Conservation (phyloP, 2,888 invertebrate species). For the Melanostoma scalare region DNA sequence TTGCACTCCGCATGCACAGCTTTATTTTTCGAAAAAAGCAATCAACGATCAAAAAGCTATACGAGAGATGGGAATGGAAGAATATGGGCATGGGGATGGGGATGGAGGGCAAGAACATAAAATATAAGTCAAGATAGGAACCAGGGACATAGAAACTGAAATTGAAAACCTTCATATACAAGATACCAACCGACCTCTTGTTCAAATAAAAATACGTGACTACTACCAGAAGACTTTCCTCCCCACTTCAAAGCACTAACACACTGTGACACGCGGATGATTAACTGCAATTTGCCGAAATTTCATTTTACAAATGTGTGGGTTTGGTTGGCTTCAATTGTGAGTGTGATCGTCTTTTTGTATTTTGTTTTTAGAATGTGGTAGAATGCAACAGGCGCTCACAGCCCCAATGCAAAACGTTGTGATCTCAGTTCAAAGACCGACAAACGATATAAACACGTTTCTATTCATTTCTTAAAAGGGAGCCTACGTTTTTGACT, state of each 20-base stretch:
- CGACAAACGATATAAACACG: constrained; percentile 59
- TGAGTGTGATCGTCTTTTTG: background rate
- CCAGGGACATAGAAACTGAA: constrained; percentile 63
- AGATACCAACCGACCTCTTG: constrained; percentile 4
- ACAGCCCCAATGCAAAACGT: constrained; percentile 56
- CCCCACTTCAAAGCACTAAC: constrained; percentile 33
- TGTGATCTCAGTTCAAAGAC: constrained; percentile 70
- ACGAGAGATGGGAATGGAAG: background rate
- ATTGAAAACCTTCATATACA: constrained; percentile 52
- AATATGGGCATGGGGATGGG: background rate
- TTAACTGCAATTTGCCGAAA: constrained; percentile 69
- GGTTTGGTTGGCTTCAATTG: constrained; percentile 8
- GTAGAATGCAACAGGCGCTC: constrained; percentile 46
- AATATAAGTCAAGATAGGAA: constrained; percentile 72
- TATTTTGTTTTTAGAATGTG: constrained; percentile 56
- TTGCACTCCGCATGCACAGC: constrained; percentile 19
- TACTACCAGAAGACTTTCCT: constrained; percentile 51
- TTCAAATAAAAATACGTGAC: constrained; percentile 50
- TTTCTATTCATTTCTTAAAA: constrained; percentile 40
- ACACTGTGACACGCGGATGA: constrained; percentile 46
- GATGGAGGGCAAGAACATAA: constrained; percentile 39
- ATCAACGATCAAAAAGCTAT: constrained; percentile 39
- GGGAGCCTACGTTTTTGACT: constrained; percentile 5
- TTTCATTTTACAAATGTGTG: constrained; percentile 35
- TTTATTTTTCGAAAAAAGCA: constrained; percentile 22